Base-by-base conservation (phyloP, 2,797 vertebrate species). In the Epinephelus coioides region DNA sequence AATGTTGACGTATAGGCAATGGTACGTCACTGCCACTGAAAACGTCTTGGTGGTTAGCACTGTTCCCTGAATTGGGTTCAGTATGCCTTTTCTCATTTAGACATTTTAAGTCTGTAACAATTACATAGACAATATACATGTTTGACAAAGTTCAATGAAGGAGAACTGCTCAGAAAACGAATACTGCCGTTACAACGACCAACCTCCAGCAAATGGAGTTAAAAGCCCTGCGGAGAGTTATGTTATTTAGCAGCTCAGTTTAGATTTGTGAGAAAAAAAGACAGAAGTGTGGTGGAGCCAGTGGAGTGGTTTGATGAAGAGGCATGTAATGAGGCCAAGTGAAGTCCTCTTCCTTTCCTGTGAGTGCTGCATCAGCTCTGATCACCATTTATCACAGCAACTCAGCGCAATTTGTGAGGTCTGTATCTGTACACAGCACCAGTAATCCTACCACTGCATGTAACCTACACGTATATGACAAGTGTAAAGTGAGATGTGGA, bases 321-420 rank as follows among this genome's bases (percentile, higher is more conserved):
- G 40, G 23, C 27, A 55, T 61, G 30, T 55, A 69, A 73, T 62
- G 51, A 81, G 71, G 71, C 47, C 23, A 72, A 49, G 30, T 38
- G 53, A 62, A 68, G 62, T 5, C 51, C 66, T 67, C 67, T 55
- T 55, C 50, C 25, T 59, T 53, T 23, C 23, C 71, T 82, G 61
- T 57, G 23, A 57, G 62, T 55, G 71, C 53, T 56, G 11, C 66
- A 47, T 65, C 13, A 23, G 30, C 62, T 74, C 65, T 70, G 60
- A 74, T 57, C n/a, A 71, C 27, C 51, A 69, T 84, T 84, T 77
- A 84, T 68, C 44, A 67, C 54, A 70, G 69, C 34, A 51, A 17
- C 27, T 23, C 50, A 14, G n/a, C 15, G n/a, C 59, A 70, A 25
- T 73, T 15, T 51, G 10, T 21, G 13, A 61, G 14, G 27, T 70